These are phyloP conservation scores for Papilio dardanus DNA, from an alignment of 1,140 invertebrate genomes.

Conservation along the genomic window DNA sequence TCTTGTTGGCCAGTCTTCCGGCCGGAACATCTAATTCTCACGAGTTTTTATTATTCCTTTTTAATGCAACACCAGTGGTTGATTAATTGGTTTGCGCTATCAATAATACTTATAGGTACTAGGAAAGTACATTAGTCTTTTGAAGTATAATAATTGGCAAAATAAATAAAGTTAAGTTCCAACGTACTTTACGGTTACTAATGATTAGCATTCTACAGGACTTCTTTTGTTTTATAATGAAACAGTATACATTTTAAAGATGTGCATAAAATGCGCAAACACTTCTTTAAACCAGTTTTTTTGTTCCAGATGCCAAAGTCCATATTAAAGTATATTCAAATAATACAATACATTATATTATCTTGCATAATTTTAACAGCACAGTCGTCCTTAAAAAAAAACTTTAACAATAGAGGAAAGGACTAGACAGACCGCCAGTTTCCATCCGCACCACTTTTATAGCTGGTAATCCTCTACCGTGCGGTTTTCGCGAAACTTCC, in stretches of 20 bases:
- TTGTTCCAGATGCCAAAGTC: constrained; percentile 19
- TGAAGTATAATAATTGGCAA: neutral
- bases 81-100: neutral
- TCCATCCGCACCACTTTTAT: no score
- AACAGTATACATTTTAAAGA: neutral
- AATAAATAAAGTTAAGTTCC: neutral
- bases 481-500: no score
- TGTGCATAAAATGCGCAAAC: constrained; percentile 14
- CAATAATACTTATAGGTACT: neutral
- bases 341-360: constrained; percentile 27
- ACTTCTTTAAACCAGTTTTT: constrained; percentile 26
- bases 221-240: neutral
- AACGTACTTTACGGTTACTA: neutral
- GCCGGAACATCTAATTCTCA: no score
- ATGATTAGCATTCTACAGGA: neutral
- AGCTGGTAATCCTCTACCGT: no score
- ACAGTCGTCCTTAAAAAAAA: constrained; percentile 6
- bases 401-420: no score
- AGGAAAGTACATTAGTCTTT: neutral
- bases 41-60: neutral
- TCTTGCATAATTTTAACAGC: constrained; percentile 21
- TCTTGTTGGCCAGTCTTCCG: no score
- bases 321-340: constrained; percentile 25
- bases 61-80: neutral
- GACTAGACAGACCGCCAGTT: no score